A percentile compares a stretch with the other conserved stretches of the same genome.
These are phyloP conservation scores for Campoletis raptor DNA, from an alignment of 2,888 invertebrate species.

Conservation along the genomic window DNA sequence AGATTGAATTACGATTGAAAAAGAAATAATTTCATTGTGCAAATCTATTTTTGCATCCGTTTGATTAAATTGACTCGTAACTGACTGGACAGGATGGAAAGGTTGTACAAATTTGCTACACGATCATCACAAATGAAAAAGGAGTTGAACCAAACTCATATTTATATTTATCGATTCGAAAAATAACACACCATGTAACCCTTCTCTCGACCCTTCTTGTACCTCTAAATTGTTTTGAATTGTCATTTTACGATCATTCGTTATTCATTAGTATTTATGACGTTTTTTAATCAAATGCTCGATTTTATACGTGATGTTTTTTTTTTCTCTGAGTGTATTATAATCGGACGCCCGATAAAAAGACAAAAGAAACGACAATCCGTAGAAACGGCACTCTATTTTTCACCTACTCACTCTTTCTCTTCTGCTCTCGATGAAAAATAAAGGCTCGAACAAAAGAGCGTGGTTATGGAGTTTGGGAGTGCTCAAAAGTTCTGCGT, in stretches of 20 bases:
- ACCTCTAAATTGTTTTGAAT: background rate
- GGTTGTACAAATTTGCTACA: background rate
- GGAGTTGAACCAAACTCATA: background rate
- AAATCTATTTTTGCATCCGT: too few relatives aligned
- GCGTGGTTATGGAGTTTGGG: conserved; percentile 9
- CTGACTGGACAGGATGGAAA: background rate
- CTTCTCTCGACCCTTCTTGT: background rate
- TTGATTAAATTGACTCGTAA: background rate
- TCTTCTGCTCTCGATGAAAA: conserved; percentile 17
- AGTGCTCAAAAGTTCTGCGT: conserved; percentile 54
- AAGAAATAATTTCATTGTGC: too few relatives aligned
- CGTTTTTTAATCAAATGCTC: background rate
- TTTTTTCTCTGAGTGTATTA: background rate
- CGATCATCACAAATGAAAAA: background rate
- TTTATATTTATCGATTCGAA: background rate
- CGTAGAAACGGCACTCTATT: conserved; percentile 28
- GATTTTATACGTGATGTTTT: background rate
- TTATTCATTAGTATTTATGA: conserved; percentile 7
- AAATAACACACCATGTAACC: background rate
- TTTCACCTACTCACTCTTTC: conserved; percentile 7
- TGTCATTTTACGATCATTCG: background rate
- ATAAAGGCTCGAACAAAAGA: conserved; percentile 34
- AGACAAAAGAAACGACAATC: conserved; percentile 11
- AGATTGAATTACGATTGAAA: too few relatives aligned
- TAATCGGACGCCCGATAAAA: conserved; percentile 3